Conservation (phyloP, 2,113 vertebrate species). For the Antigone vipio region DNA sequence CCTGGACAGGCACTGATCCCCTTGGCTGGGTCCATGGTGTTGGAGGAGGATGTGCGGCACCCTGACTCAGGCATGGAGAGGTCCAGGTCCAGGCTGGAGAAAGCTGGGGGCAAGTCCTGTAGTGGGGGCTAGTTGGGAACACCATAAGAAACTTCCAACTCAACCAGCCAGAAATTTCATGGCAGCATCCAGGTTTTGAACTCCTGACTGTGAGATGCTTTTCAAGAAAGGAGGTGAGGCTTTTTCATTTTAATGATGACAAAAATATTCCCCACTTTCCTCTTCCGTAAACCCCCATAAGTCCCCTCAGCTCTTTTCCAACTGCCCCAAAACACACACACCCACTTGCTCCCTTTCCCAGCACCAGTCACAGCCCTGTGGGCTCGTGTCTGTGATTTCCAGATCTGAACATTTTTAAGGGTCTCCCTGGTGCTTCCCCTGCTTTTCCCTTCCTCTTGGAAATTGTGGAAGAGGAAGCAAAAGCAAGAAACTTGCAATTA, state of each 20-base stretch:
- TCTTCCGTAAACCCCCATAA: background rate
- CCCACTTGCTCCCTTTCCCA: background rate
- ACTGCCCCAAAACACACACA: background rate
- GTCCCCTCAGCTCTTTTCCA: background rate
- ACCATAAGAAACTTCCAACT: background rate
- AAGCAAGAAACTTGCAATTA: background rate
- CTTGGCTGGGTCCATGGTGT: background rate
- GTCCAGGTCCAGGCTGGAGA: background rate
- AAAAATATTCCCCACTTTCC: background rate
- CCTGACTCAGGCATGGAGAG: rapidly evolving
- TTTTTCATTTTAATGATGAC: background rate
- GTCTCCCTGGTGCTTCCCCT: background rate
- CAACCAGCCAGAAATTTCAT: background rate
- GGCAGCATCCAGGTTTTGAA: background rate
- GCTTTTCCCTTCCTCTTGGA: background rate
- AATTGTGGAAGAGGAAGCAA: background rate
- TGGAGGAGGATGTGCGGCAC: background rate
- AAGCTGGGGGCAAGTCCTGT: background rate
- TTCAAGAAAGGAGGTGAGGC: background rate
- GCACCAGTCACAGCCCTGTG: rapidly evolving
- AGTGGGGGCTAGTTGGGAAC: background rate
- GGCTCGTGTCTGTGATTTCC: background rate
- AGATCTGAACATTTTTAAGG: background rate
- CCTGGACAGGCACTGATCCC: background rate
- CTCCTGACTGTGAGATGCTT: background rate